Base-by-base conservation (phyloP, 2,888 invertebrate species). In the Malthinus flaveolus region DNA sequence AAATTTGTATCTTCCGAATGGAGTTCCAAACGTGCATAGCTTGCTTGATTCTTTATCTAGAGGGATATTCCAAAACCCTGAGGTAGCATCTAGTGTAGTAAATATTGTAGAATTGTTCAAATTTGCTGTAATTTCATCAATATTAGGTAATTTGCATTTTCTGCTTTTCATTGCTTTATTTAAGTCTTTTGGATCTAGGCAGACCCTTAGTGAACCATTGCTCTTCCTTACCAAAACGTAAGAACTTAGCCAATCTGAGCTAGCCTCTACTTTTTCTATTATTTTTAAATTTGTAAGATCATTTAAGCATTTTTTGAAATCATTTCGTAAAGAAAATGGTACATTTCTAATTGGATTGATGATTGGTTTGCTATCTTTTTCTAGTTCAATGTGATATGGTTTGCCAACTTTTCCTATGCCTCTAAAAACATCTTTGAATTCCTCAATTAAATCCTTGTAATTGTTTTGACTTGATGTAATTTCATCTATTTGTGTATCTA, bases 161-260 rank as follows among this genome's bases (percentile, higher is more conserved):
- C n/a, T n/a, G n/a, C n/a, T n/a, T n/a, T n/a, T n/a, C n/a, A n/a
- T n/a, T 53, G 35, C 8, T 54, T 50, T 3, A 73, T 13, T 13
- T 13, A 67, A 37, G 37, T 56, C 54, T 44, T 39, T 48, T n/a
- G 65, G 65, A 36, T 66, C 64, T n/a, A 61, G 34, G 46, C 64
- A 63, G 35, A 64, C 46, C 37, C 62, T 53, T 32, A 64, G 51
- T 8, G 8, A 13, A 5, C 49, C 45, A 45, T 56, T 49, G 37
- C 48, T 53, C 37, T 67, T 69, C 45, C 23, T 58, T 6, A 63
- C 64, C 50, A 65, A 56, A 13, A 66, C 65, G 7, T 65, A 36
- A 5, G 62, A 63, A 59, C 66, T 63, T n/a, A 70, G 67, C 68
- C 68, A 71, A 2, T 66, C 62, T 8, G 66, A 52, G 9, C 63